A percentile compares a stretch with the other conserved stretches of the same genome.
phyloP scores from a whole-genome alignment of 2,797 vertebrate species.

The Trematomus bernacchii region DNA sequence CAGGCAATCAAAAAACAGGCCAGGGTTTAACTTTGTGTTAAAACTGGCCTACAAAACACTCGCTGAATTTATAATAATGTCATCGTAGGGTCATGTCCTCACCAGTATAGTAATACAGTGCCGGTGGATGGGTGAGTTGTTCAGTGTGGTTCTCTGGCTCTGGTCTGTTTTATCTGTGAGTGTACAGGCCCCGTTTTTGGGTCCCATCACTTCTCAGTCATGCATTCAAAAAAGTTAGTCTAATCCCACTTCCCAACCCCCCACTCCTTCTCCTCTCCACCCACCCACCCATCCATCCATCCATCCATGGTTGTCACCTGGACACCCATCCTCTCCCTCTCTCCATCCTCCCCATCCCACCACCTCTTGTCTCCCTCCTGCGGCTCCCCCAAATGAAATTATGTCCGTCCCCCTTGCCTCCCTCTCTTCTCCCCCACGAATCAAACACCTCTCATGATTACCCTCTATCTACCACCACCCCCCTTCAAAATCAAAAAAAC shows the following conservation, averaged over 20 bases:
- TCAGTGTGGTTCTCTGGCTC: conserved; percentile 67
- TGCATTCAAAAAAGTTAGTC: conserved; percentile 69
- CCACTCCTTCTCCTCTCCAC: conserved; percentile 50
- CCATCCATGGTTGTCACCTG: conserved; percentile 52
- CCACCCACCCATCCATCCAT: conserved; percentile 19
- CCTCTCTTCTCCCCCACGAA: conserved; percentile 40
- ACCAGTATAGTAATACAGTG: conserved; percentile 71
- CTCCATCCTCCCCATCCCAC: conserved; percentile 6
- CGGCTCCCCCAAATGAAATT: conserved; percentile 49
- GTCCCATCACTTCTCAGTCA: conserved; percentile 73
- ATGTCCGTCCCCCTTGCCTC: conserved; percentile 9
- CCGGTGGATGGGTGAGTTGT: conserved; percentile 65
- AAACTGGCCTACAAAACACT: neutral
- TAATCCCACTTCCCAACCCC: conserved; percentile 73
- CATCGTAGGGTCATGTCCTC: conserved; percentile 45
- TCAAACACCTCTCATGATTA: conserved; percentile 53
- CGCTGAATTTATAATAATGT: too few species aligned
- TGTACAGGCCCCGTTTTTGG: conserved; percentile 62
- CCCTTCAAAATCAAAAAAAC: conserved; percentile 39
- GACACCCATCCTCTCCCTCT: conserved; percentile 19
- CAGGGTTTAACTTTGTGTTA: neutral
- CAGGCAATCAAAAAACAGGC: too few species aligned
- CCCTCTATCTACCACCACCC: conserved; percentile 19
- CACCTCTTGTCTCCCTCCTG: neutral
- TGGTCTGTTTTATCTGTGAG: conserved; percentile 53